Evolutionary conservation across 1,140 invertebrate species (phyloP).

Genomic region (Trichogramma pretiosum): DNA sequence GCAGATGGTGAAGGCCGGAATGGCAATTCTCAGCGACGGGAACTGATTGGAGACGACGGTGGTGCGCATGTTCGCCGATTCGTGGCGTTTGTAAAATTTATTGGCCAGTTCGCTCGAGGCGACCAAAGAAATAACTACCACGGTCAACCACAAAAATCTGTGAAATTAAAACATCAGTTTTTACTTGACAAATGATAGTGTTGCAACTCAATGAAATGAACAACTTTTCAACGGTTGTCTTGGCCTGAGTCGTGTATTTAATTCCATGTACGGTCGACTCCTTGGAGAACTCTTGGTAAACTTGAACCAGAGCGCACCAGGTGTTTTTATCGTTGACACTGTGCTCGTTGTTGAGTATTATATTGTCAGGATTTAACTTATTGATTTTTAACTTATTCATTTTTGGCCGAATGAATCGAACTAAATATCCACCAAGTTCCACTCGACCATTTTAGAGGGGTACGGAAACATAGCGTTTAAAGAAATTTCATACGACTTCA

Average conservation of each 20-base stretch:
- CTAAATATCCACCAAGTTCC: background rate
- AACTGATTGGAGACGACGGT: conserved; percentile 21
- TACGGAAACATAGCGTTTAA: no score
- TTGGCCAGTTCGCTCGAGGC: conserved; percentile 19
- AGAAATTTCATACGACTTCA: no score
- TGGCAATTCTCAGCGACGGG: conserved; percentile 18
- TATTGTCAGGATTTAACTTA: no score
- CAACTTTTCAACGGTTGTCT: conserved; percentile 21
- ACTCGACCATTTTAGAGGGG: no score
- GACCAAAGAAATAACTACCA: conserved; percentile 22
- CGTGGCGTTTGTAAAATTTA: no score
- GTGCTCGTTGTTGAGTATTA: background rate
- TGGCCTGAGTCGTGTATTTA: conserved; percentile 23
- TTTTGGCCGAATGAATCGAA: no score
- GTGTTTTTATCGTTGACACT: no score
- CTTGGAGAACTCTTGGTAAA: conserved; percentile 22
- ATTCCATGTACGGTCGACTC: conserved; percentile 27
- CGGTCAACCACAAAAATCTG: conserved; percentile 23
- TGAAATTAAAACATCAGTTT: no score
- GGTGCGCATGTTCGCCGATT: conserved; percentile 25
- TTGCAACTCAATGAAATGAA: no score
- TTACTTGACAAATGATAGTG: background rate
- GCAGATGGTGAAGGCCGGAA: conserved; percentile 25
- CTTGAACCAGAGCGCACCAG: conserved; percentile 13
- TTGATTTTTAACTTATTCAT: background rate